Evolutionary conservation across 2,888 invertebrate genomes (phyloP).

Genomic region (Pristionchus maxplancki): DNA sequence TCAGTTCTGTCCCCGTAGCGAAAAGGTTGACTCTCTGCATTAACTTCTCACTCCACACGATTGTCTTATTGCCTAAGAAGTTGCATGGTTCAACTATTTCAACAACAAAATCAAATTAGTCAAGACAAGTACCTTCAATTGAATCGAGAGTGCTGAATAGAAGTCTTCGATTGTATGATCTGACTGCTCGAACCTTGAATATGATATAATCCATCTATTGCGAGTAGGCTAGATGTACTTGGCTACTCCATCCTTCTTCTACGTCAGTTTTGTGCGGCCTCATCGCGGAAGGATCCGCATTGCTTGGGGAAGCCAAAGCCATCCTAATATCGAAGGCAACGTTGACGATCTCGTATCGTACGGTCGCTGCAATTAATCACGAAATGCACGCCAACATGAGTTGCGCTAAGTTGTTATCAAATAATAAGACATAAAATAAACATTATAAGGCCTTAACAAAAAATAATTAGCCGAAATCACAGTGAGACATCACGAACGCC

Average conservation of each 20-base stretch:
- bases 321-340: not conserved
- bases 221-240: not conserved
- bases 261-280: slow-evolving; percentile 32
- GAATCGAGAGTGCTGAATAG: slow-evolving; percentile 69
- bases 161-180: slow-evolving; percentile 62
- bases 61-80: slow-evolving; percentile 45
- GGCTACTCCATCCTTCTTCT: slow-evolving; percentile 45
- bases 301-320: not conserved
- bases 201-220: not conserved
- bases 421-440: too few relatives aligned
- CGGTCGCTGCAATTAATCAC: too few relatives aligned
- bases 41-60: slow-evolving; percentile 48
- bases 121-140: slow-evolving; percentile 61
- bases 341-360: too few relatives aligned
- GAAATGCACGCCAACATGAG: too few relatives aligned
- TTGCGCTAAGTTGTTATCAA: too few relatives aligned
- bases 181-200: slow-evolving; percentile 55
- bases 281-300: not conserved
- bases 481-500: too few relatives aligned
- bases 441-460: too few relatives aligned
- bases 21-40: slow-evolving; percentile 40
- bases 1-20: slow-evolving; percentile 27
- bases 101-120: not conserved
- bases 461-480: too few relatives aligned
- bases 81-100: too few relatives aligned